Conservation (phyloP, 2,113 vertebrate genomes). For the Holacanthus passer region DNA sequence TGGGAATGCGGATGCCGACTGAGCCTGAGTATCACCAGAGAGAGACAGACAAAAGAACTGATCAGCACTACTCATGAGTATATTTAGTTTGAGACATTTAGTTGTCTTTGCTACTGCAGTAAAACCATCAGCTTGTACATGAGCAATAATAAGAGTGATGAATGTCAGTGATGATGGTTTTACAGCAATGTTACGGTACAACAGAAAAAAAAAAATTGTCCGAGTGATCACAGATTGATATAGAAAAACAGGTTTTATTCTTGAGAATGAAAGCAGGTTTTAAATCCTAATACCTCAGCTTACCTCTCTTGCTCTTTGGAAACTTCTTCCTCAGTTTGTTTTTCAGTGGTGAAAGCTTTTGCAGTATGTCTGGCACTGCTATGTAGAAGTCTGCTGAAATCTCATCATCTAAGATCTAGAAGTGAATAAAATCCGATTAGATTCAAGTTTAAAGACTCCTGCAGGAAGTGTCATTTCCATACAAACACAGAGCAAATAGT, state of each 20-base stretch:
- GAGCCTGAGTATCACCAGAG: slow-evolving; percentile 82
- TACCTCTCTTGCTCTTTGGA: slow-evolving; percentile 87
- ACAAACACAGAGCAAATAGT: neutral
- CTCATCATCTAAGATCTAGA: slow-evolving; percentile 92
- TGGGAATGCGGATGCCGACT: slow-evolving; percentile 85
- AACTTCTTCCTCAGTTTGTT: slow-evolving; percentile 91
- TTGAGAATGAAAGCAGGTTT: neutral
- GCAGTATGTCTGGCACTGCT: slow-evolving; percentile 89
- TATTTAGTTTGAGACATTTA: neutral
- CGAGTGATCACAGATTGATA: neutral
- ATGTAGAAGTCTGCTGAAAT: slow-evolving; percentile 91
- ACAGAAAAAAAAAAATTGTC: neutral
- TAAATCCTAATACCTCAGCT: neutral
- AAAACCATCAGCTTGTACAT: neutral
- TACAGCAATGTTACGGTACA: neutral
- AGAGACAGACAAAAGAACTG: neutral
- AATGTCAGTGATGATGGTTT: neutral
- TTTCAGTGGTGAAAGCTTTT: slow-evolving; percentile 87
- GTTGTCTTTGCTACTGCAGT: neutral
- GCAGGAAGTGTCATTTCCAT: neutral
- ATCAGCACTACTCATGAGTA: neutral
- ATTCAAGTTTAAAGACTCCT: neutral
- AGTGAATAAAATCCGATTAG: neutral
- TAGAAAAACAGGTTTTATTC: neutral
- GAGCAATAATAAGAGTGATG: neutral